Evolutionary conservation across 2,113 vertebrate genomes (phyloP).

Genomic region (Baryphthengus martii): DNA sequence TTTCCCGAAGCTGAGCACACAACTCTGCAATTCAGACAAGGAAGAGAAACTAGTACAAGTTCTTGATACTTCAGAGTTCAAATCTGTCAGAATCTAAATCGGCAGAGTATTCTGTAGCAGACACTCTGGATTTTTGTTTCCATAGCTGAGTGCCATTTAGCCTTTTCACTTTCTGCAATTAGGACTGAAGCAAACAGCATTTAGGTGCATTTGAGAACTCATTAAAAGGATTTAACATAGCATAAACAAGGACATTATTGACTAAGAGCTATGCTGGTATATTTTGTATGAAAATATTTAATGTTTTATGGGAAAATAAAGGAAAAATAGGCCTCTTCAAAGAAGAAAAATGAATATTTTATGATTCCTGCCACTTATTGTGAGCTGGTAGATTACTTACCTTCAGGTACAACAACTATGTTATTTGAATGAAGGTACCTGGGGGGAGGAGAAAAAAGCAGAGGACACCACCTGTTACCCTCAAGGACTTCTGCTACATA

Average conservation of each 20-base stretch:
- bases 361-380: conserved; percentile 13
- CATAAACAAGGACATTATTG: not conserved
- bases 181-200: not conserved
- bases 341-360: conserved; percentile 39
- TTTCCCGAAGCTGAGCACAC: not conserved
- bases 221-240: conserved; percentile 8
- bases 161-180: conserved; percentile 2
- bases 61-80: not conserved
- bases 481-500: conserved; percentile 45
- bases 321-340: conserved; percentile 8
- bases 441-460: conserved; percentile 35
- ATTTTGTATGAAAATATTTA: not conserved
- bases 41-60: not conserved
- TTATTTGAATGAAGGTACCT: conserved; percentile 98
- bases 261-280: not conserved
- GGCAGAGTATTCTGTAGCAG: not conserved
- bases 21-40: not conserved
- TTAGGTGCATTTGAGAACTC: conserved; percentile 4
- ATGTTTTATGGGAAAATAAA: conserved; percentile 36
- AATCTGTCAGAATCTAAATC: not conserved
- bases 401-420: conserved; percentile 94
- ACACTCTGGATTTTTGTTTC: not conserved
- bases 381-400: conserved; percentile 73
- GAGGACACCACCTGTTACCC: conserved; percentile 55
- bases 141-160: conserved; percentile 11